These are phyloP conservation scores for Nasonovia ribisnigri DNA, from an alignment of 2,888 invertebrate species.

Conservation along the genomic window DNA sequence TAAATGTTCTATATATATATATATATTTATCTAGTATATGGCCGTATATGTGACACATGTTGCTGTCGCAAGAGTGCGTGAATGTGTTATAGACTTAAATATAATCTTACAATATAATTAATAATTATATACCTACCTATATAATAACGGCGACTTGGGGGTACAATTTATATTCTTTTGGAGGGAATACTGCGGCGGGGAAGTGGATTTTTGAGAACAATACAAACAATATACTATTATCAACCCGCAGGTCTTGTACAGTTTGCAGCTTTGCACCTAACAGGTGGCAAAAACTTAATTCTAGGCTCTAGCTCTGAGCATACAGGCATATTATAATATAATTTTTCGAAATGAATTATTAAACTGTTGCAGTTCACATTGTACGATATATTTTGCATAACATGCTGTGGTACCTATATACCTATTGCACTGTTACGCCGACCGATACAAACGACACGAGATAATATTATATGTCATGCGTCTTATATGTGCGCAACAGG, in stretches of 20 bases:
- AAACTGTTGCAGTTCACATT: too few species aligned
- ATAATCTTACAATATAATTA: neutral
- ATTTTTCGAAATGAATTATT: neutral
- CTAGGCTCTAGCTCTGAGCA: neutral
- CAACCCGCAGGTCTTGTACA: neutral
- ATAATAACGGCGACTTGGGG: neutral
- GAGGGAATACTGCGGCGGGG: neutral
- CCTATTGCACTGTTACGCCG: neutral
- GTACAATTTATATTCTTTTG: neutral
- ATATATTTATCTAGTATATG: neutral
- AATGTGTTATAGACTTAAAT: neutral
- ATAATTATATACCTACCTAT: too few species aligned
- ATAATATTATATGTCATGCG: neutral
- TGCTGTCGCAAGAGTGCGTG: neutral
- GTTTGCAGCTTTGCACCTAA: neutral
- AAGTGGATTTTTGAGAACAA: neutral
- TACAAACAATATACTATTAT: neutral
- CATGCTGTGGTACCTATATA: neutral
- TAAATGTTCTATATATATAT: neutral
- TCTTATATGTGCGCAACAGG: neutral
- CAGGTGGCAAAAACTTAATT: neutral
- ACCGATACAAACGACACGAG: neutral
- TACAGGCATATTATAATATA: neutral
- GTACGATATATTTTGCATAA: neutral
- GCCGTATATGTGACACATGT: neutral